Base-by-base conservation (phyloP, 2,888 invertebrate genomes). In the Ptychoptera albimana region DNA sequence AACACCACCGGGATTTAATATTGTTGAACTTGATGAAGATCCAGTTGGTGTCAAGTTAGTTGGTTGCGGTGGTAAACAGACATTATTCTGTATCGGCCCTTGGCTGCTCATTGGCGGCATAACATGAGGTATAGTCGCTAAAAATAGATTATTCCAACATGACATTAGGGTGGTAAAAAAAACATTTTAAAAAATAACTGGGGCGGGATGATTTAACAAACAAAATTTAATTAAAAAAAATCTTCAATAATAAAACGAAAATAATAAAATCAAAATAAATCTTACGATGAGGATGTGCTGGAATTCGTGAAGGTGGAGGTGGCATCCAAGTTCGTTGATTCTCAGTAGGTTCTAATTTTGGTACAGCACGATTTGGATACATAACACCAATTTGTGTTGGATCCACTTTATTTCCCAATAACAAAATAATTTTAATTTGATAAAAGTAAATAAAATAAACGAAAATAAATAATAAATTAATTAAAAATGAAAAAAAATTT, bases 291-390 rank as follows among this genome's bases (percentile, higher is more conserved):
- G 60, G 53, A 57, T 58, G 57, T 50, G 55, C 55, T 50, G 54
- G 56, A 48, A 63, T 55, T 52, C 61, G 63, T 44, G 61, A 60
- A 44, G 61, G 60, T 39, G 61, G 61, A 42, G 61, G 63, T 49
- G 60, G 59, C 60, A 63, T 63, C 63, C 65, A 64, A 42, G 60
- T 58, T 45, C 63, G 58, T 43, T 65, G 65, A 52, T 58, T 57
- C 48, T 64, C 63, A 54, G 63, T 63, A 43, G 51, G 45, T 46
- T 51, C 53, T 51, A 66, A 63, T 64, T 64, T 65, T 60, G 65
- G 63, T 60, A 64, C 61, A 55, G 60, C 55, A 46, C 65, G 63
- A 41, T 16, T 23, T 11, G 55, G 51, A 54, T 61, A 64, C 60
- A 64, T 60, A 55, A 59, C 58, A 58, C 57, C 59, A 57, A 64